A percentile compares a stretch with the other conserved stretches of the same genome.
Evolutionary conservation across 2,113 vertebrate genomes (phyloP).

Genomic region (Notarius quadriscutis): DNA sequence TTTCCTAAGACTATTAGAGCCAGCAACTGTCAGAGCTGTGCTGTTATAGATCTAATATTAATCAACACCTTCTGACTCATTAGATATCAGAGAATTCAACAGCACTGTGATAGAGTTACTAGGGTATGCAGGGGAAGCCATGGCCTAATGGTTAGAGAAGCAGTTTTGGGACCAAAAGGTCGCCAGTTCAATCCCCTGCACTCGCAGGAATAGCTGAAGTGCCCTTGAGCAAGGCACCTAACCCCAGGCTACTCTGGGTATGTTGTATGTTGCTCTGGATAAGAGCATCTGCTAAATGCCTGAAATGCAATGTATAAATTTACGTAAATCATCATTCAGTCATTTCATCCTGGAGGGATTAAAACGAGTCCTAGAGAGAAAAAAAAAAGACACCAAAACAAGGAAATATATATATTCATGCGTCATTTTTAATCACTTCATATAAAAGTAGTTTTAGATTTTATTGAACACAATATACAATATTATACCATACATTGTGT

Average conservation of each 20-base stretch:
- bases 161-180: too few relatives aligned
- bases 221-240: too few relatives aligned
- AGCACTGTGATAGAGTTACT: not conserved
- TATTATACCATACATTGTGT: conserved; percentile 97
- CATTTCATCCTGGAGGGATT: not conserved
- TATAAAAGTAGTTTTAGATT: conserved; percentile 98
- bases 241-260: too few relatives aligned
- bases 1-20: too few relatives aligned
- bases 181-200: too few relatives aligned
- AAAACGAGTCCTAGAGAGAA: not conserved
- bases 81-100: not conserved
- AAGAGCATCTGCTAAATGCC: too few relatives aligned
- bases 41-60: not conserved
- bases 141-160: too few relatives aligned
- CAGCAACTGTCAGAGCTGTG: not conserved
- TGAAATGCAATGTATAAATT: not conserved
- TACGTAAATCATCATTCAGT: not conserved
- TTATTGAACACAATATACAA: conserved; percentile 97
- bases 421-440: conserved; percentile 95
- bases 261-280: too few relatives aligned
- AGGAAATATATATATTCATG: conserved; percentile 79
- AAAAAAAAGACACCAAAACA: conserved; percentile 1
- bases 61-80: not conserved
- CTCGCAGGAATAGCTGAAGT: too few relatives aligned
- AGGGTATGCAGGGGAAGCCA: too few relatives aligned